phyloP scores from a whole-genome alignment of 2,888 invertebrate species.

The Idaea aversata region DNA sequence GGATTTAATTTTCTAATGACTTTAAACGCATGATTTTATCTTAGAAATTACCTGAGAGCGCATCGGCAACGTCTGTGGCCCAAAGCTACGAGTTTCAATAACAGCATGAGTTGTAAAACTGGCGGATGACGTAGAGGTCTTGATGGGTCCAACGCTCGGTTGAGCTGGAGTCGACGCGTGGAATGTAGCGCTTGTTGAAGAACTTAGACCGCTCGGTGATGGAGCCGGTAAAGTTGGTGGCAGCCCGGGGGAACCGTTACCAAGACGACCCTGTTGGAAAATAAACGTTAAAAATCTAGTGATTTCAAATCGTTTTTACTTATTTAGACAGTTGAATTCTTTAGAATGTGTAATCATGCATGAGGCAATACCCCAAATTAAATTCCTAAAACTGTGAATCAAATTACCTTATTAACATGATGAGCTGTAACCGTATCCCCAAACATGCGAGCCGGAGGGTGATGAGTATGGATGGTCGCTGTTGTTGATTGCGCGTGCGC shows the following conservation, averaged over 20 bases:
- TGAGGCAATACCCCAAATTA: neutral
- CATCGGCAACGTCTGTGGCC: constrained; percentile 73
- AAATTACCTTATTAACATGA: constrained; percentile 64
- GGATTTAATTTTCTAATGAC: too few species aligned
- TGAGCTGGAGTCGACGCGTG: constrained; percentile 65
- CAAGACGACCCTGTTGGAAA: constrained; percentile 61
- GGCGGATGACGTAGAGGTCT: constrained; percentile 81
- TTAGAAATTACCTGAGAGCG: constrained; percentile 62
- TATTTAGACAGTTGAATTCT: too few species aligned
- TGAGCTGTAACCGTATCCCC: constrained; percentile 83
- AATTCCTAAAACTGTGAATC: neutral
- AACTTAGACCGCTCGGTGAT: constrained; percentile 82
- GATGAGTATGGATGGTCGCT: constrained; percentile 61
- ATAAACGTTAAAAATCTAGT: neutral
- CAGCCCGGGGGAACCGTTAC: constrained; percentile 81
- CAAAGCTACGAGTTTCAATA: constrained; percentile 72
- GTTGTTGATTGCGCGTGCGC: constrained; percentile 64
- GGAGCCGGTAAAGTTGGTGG: constrained; percentile 87
- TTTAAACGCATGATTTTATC: neutral
- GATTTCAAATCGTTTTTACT: neutral
- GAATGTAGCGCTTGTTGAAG: constrained; percentile 84
- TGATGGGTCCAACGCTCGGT: constrained; percentile 63
- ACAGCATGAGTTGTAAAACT: constrained; percentile 78
- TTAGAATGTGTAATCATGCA: neutral
- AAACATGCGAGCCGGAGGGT: constrained; percentile 85